Conservation (phyloP, 2,797 vertebrate species). For the Simalia tracyae region DNA sequence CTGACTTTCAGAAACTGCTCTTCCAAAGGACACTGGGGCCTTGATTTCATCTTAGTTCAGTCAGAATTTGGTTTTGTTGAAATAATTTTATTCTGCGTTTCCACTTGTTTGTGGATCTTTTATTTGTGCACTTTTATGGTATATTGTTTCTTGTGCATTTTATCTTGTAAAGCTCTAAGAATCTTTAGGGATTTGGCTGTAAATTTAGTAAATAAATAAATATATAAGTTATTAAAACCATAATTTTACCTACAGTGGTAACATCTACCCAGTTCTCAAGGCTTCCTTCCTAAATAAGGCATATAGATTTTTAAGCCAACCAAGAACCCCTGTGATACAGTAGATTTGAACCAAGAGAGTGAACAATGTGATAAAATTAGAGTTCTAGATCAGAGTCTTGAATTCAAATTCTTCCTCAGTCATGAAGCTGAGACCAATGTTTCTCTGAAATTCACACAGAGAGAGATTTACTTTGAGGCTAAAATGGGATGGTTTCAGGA, state of each 20-base stretch:
- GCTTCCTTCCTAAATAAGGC: background rate
- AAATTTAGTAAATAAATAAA: background rate
- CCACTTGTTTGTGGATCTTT: background rate
- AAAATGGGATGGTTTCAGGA: background rate
- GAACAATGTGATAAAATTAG: background rate
- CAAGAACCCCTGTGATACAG: background rate
- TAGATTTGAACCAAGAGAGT: background rate
- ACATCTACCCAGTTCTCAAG: background rate
- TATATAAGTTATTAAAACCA: background rate
- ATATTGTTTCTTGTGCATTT: background rate
- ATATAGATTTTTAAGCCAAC: background rate
- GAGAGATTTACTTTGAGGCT: background rate
- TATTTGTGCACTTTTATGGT: background rate
- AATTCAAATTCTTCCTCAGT: background rate
- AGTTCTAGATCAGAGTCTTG: background rate
- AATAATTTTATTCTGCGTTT: background rate
- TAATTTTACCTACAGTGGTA: background rate
- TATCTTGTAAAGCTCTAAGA: background rate
- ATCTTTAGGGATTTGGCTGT: background rate
- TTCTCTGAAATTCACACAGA: background rate
- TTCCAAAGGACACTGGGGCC: background rate
- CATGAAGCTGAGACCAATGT: background rate
- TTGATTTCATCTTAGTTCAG: background rate
- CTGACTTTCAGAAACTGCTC: background rate
- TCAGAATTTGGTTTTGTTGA: background rate